Evolutionary conservation across 2,888 invertebrate species (phyloP).

Genomic region (Patella caerulea): DNA sequence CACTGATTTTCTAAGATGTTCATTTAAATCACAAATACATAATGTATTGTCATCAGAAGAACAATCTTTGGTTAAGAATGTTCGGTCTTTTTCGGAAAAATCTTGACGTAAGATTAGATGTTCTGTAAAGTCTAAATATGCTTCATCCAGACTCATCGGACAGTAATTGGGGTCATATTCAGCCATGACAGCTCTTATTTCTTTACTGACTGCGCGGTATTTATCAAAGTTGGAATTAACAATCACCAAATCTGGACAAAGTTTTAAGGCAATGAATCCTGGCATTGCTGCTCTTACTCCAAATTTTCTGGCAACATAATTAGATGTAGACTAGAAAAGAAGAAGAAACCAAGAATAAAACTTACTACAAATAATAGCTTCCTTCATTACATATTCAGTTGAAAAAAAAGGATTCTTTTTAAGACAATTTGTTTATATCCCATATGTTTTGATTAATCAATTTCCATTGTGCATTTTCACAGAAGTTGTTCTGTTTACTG

Average conservation of each 20-base stretch:
- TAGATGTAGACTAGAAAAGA: slow-evolving; percentile 75
- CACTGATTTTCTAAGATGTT: slow-evolving; percentile 17
- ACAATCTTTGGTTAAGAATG: slow-evolving; percentile 47
- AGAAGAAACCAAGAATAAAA: neutral
- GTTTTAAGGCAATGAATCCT: slow-evolving; percentile 76
- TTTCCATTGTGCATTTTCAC: neutral
- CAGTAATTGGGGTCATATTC: slow-evolving; percentile 75
- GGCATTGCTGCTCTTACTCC: slow-evolving; percentile 79
- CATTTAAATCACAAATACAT: slow-evolving; percentile 55
- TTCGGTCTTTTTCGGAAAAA: slow-evolving; percentile 48
- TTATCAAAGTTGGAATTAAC: slow-evolving; percentile 74
- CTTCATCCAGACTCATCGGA: slow-evolving; percentile 76
- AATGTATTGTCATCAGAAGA: slow-evolving; percentile 30
- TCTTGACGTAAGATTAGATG: slow-evolving; percentile 64
- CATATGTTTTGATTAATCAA: no score
- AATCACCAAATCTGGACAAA: slow-evolving; percentile 76
- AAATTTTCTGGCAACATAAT: slow-evolving; percentile 76
- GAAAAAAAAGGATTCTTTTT: no score
- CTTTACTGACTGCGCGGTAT: slow-evolving; percentile 72
- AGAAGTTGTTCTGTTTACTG: neutral
- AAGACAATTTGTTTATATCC: no score
- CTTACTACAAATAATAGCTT: no score
- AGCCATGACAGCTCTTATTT: slow-evolving; percentile 70
- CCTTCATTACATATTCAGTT: no score
- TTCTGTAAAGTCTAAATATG: slow-evolving; percentile 75